A percentile compares a stretch with the other conserved stretches of the same genome.
These are phyloP conservation scores for Falco naumanni DNA, from an alignment of 2,797 vertebrate species.

Conservation along the genomic window DNA sequence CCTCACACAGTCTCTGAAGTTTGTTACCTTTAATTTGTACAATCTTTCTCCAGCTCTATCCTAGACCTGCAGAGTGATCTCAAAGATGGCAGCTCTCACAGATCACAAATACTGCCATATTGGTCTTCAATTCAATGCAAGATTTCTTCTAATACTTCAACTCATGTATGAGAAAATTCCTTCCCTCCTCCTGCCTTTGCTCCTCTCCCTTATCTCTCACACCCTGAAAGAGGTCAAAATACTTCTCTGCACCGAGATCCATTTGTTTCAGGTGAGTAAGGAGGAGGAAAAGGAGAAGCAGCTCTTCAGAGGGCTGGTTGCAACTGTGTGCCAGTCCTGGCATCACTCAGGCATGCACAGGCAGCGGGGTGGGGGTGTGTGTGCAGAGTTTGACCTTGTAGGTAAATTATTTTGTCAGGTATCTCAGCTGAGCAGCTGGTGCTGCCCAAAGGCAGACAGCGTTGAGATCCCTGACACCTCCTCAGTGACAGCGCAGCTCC, in stretches of 20 bases:
- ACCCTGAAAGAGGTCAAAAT: not conserved
- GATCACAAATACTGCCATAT: not conserved
- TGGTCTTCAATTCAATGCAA: not conserved
- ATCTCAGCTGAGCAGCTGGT: not conserved
- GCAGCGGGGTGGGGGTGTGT: not conserved
- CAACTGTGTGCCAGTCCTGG: not conserved
- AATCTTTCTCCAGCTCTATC: not conserved
- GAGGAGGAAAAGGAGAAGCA: not conserved
- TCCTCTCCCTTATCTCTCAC: not conserved
- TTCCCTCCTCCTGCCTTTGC: not conserved
- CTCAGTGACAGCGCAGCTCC: not conserved
- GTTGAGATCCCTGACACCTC: not conserved
- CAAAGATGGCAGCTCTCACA: not conserved
- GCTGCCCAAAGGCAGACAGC: not conserved
- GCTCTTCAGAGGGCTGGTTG: not conserved
- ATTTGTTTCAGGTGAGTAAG: not conserved
- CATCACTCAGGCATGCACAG: not conserved
- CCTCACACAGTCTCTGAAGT: not conserved
- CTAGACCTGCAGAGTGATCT: not conserved
- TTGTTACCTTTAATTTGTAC: not conserved
- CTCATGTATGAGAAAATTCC: not conserved
- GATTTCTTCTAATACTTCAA: not conserved
- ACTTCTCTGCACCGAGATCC: not conserved
- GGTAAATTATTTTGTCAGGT: not conserved
- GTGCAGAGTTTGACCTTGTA: not conserved